A percentile compares a stretch with the other conserved stretches of the same genome.
These are phyloP conservation scores for Diabrotica virgifera DNA, from an alignment of 1,140 invertebrate genomes.

Conservation along the genomic window DNA sequence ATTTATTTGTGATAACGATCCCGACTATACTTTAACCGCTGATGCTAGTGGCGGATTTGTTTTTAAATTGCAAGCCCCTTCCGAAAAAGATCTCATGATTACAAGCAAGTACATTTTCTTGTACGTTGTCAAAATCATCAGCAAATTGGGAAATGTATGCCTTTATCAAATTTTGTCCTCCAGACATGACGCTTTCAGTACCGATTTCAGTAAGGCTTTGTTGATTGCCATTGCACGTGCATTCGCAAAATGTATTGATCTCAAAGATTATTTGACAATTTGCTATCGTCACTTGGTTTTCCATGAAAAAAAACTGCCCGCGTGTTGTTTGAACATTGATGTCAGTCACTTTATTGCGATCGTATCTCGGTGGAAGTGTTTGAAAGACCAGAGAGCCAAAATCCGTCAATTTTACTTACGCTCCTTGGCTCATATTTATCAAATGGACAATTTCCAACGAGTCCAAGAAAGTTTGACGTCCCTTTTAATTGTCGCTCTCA, in stretches of 20 bases:
- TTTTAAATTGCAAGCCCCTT: not conserved
- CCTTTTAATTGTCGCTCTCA: not conserved
- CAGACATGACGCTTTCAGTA: no score
- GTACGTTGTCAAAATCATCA: conserved; percentile 3
- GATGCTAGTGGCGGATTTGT: not conserved
- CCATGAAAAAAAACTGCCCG: no score
- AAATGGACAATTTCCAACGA: not conserved
- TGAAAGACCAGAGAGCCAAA: no score
- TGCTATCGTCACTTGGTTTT: no score
- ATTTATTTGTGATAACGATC: not conserved
- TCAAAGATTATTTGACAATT: no score
- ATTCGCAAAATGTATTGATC: no score
- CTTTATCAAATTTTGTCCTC: no score
- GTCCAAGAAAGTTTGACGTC: not conserved
- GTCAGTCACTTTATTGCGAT: no score
- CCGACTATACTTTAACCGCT: not conserved
- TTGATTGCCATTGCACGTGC: no score
- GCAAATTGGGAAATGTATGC: conserved; percentile 5
- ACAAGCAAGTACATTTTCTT: not conserved
- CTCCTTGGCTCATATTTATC: not conserved
- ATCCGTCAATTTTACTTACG: conserved; percentile 6
- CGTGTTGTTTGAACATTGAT: no score
- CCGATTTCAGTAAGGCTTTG: no score
- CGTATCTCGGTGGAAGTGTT: no score
- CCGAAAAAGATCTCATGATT: not conserved